Evolutionary conservation across 2,888 invertebrate genomes (phyloP).

Genomic region (Dolichopus griseipennis): DNA sequence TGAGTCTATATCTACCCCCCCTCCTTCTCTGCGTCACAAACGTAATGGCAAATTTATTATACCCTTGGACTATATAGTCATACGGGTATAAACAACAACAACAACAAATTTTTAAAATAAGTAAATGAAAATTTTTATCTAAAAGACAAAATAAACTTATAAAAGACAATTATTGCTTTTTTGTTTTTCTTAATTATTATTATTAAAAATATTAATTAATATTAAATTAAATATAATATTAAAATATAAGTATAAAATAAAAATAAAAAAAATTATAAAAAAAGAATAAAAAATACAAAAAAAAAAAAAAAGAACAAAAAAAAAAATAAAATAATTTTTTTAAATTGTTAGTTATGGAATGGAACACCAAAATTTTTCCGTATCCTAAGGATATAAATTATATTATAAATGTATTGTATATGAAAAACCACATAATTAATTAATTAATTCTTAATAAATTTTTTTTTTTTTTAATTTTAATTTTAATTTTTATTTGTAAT

Average conservation of each 20-base stretch:
- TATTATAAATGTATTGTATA: conserved; percentile 16
- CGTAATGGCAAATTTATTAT: no score
- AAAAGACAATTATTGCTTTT: no score
- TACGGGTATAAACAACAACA: no score
- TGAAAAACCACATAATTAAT: conserved; percentile 12
- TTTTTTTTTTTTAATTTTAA: conserved; percentile 9
- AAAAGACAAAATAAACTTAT: no score
- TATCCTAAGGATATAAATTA: conserved; percentile 19
- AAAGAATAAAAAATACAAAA: not conserved
- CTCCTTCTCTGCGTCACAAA: no score
- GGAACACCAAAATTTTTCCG: conserved; percentile 18
- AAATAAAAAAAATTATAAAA: conserved; percentile 5
- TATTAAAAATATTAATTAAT: not conserved
- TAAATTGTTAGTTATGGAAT: conserved; percentile 18
- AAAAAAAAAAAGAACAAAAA: conserved; percentile 4
- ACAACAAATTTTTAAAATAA: no score
- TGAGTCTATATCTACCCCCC: no score
- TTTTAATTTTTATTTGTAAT: conserved; percentile 11
- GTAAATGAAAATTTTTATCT: no score
- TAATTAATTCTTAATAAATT: conserved; percentile 7
- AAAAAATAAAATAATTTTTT: conserved; percentile 12
- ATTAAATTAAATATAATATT: conserved; percentile 3
- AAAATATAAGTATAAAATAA: not conserved
- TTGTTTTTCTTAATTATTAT: not conserved
- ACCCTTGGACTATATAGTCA: no score